Evolutionary conservation across 2,888 invertebrate species (phyloP).

Genomic region (Platycheirus albimanus): DNA sequence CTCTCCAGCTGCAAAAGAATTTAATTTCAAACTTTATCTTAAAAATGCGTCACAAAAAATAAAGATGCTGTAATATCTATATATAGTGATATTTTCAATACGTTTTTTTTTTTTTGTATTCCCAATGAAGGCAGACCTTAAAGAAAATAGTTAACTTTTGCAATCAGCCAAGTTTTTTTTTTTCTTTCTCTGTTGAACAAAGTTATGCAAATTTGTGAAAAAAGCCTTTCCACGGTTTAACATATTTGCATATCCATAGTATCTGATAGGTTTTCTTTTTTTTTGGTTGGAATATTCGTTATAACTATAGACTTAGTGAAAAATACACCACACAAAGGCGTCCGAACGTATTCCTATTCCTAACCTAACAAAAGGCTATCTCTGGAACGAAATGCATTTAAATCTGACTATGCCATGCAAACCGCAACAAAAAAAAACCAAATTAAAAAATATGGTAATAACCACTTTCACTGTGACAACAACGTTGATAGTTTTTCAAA

Average conservation of each 20-base stretch:
- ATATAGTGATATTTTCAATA: too few relatives aligned
- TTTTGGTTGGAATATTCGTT: neutral
- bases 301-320: neutral
- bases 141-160: too few relatives aligned
- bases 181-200: conserved; percentile 5
- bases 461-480: neutral
- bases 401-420: neutral
- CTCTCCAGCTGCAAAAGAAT: too few relatives aligned
- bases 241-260: conserved; percentile 7
- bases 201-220: conserved; percentile 29
- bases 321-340: too few relatives aligned
- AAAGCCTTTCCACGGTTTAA: conserved; percentile 3
- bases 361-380: neutral
- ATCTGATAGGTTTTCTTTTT: neutral
- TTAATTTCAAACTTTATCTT: too few relatives aligned
- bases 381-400: neutral
- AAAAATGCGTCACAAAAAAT: too few relatives aligned
- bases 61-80: too few relatives aligned
- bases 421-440: neutral
- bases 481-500: neutral
- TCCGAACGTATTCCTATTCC: too few relatives aligned
- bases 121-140: too few relatives aligned
- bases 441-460: neutral
- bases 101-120: too few relatives aligned
- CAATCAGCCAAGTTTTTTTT: neutral